phyloP scores from a whole-genome alignment of 2,113 vertebrate species.

The Osmerus eperlanus region DNA sequence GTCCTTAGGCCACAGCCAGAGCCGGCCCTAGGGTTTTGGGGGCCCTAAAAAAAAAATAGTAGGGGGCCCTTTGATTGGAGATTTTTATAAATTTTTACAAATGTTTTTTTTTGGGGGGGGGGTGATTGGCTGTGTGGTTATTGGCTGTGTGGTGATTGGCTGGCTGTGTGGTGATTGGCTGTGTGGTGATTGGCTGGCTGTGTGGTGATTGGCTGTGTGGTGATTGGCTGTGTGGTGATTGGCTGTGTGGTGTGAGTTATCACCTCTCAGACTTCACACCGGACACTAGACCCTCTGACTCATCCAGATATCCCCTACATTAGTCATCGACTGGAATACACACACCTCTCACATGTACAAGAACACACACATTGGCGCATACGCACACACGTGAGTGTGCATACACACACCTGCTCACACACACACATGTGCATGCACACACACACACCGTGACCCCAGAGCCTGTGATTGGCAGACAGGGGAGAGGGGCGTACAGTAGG shows the following conservation, averaged over 20 bases:
- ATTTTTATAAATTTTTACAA: too few relatives aligned
- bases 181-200: too few relatives aligned
- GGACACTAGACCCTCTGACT: slow-evolving; percentile 69
- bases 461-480: slow-evolving; percentile 48
- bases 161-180: too few relatives aligned
- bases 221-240: background rate
- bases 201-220: too few relatives aligned
- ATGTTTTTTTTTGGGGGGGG: too few relatives aligned
- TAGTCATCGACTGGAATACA: slow-evolving; percentile 73
- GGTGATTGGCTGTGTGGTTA: too few relatives aligned
- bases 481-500: slow-evolving; percentile 39
- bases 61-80: too few relatives aligned
- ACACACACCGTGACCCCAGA: slow-evolving; percentile 13
- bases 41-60: too few relatives aligned
- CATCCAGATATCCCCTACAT: slow-evolving; percentile 76
- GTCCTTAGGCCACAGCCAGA: too few relatives aligned
- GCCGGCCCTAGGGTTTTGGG: too few relatives aligned
- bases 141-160: too few relatives aligned
- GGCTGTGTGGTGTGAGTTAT: slow-evolving; percentile 47
- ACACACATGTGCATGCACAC: slow-evolving; percentile 42
- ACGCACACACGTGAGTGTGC: slow-evolving; percentile 24
- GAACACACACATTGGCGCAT: slow-evolving; percentile 30
- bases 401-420: slow-evolving; percentile 62
- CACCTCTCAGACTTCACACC: slow-evolving; percentile 56
- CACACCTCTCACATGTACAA: slow-evolving; percentile 55